Base-by-base conservation (phyloP, 2,113 vertebrate genomes). In the Empidonax alnorum region DNA sequence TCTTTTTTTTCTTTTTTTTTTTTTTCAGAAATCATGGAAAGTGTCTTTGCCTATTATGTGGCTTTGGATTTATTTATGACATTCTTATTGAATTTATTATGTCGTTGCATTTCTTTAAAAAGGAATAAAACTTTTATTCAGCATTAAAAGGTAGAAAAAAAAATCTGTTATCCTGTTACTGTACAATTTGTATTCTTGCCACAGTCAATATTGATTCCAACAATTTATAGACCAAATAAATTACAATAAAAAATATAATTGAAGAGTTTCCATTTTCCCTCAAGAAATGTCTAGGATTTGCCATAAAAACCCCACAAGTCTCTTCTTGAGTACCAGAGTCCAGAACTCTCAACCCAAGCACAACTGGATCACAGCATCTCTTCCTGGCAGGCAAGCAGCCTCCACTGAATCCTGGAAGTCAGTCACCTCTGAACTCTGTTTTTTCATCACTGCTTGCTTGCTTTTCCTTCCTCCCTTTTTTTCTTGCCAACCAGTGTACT, bases 331-430 rank as follows among this genome's bases (percentile, higher is more conserved):
- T n/a, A 87, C 18, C 44, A 75, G 16, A 81, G 22, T 56, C 52
- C 28, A 31, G 22, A 27, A 74, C 9, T n/a, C 22, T 17, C 12
- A n/a, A 35, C 3, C 2, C 25, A 71, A n/a, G 7, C 8, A 46
- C 3, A 5, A 6, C 1, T 0, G 0, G 14, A 46, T 46, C 14
- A 44, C 28, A 73, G 12, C 2, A 33, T 39, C 30, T 81, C 74
- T 67, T 4, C 20, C 24, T 56, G 11, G 14, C 9, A 84, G 8
- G 23, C 23, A 55, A 33, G 12, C n/a, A 81, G 22, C 6, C 28
- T 65, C 30, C 22, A 41, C 39, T 37, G 10, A 65, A 79, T n/a
- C 56, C 20, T 75, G 19, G 1, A 52, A 76, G 20, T 71, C 28
- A 47, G 37, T 65, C 17, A 33, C 27, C n/a, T 69, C 42, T 82